Conservation (phyloP, 2,888 invertebrate species). For the Heliconius ismenius region DNA sequence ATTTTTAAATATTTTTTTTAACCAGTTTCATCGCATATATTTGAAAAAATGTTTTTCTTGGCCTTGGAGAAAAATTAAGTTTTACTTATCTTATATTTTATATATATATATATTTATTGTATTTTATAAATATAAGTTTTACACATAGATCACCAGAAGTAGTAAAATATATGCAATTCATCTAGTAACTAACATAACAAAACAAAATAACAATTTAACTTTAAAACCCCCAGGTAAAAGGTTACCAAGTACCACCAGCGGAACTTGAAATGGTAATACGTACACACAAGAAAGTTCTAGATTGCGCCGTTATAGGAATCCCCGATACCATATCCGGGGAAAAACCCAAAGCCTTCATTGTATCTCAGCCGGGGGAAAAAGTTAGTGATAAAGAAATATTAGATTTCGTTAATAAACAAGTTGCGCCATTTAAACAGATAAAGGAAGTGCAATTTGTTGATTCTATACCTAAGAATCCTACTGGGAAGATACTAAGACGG, state of each 20-base stretch:
- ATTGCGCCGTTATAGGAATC: conserved; percentile 93
- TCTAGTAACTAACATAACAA: background rate
- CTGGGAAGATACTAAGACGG: conserved; percentile 89
- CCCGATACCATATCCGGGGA: conserved; percentile 87
- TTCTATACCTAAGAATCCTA: conserved; percentile 87
- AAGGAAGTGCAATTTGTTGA: conserved; percentile 84
- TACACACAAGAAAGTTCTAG: conserved; percentile 87
- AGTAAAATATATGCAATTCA: background rate
- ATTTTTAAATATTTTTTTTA: too few species aligned
- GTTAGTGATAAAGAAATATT: conserved; percentile 81
- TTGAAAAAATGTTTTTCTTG: background rate
- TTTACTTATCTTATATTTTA: too few species aligned
- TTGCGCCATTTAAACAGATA: conserved; percentile 88
- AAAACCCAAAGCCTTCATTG: conserved; percentile 88
- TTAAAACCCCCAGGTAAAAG: conserved; percentile 79
- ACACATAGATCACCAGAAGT: background rate
- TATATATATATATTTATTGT: too few species aligned
- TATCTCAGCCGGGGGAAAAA: conserved; percentile 73
- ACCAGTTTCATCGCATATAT: background rate
- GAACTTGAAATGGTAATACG: conserved; percentile 90
- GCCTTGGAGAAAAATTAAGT: too few species aligned
- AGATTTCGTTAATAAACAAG: conserved; percentile 84
- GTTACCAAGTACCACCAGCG: conserved; percentile 92
- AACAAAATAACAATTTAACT: background rate
- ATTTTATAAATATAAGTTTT: too few species aligned